Evolutionary conservation across 1,140 invertebrate genomes (phyloP), one percentile per base, ranked within the genome.

Genomic region (Apocrypta bakeri): DNA sequence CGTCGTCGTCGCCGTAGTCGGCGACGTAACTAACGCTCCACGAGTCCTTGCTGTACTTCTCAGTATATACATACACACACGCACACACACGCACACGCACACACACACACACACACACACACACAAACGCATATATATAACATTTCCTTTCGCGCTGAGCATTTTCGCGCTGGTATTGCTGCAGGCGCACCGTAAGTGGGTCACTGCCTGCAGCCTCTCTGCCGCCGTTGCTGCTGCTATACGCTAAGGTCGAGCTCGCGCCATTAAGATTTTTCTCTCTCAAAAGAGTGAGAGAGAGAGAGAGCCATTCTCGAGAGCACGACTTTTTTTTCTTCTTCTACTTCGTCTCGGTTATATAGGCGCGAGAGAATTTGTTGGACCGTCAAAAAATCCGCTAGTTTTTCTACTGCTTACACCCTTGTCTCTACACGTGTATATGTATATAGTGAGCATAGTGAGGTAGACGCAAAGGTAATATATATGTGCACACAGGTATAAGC

Each of bases 211-310:
- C 74, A 33, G 74, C 64, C 31, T 68, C 29, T 27, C 17, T 27
- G 63, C 33, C n/a, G 21, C 6, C n/a, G 48, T 21, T 56, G 48
- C 48, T 56, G 48, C 21, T 56, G 48, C 48, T 56, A 21, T 17
- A 68, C 76, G 27, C 6, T 78, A 78, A 78, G 76, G 76, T 68
- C 76, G 74, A 76, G 56, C 27, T 25, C 73, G 76, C 63, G 37
- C 76, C 76, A 68, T 78, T 68, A 78, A 78, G 75, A 77, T 27
- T 63, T 73, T 66, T 71, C 76, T 82, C 9, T 25, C 63, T 56
- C 4, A 17, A 56, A 21, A 56, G 48, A 17, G n/a, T n/a, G n/a
- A n/a, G n/a, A n/a, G n/a, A n/a, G n/a, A n/a, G n/a, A n/a, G n/a
- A n/a, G n/a, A n/a, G n/a, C n/a, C 48, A 17, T 56, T 56, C 21